phyloP scores from a whole-genome alignment of 2,113 vertebrate species.

The Cairina moschata region DNA sequence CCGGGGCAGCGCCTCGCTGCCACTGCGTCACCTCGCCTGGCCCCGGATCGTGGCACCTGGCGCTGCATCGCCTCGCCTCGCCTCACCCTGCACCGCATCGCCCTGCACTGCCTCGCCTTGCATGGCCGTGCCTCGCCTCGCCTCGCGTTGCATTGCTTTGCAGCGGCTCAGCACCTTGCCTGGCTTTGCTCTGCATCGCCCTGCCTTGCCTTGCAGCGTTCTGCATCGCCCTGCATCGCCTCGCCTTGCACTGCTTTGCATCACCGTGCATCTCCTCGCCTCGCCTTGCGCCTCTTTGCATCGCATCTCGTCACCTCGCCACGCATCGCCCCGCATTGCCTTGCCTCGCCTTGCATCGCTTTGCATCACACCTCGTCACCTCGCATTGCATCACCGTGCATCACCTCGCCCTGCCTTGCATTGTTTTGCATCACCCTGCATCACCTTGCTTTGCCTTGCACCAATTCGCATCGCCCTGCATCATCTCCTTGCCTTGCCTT shows the following conservation, averaged over 20 bases:
- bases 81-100: not conserved
- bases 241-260: not conserved
- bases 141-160: fast-evolving
- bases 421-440: not conserved
- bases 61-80: not conserved
- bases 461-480: too few species aligned
- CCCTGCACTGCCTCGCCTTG: not conserved
- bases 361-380: not conserved
- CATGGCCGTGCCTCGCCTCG: fast-evolving
- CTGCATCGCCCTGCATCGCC: not conserved
- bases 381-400: fast-evolving
- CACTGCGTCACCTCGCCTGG: not conserved
- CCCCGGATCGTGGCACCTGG: not conserved
- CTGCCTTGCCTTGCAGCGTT: not conserved
- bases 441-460: fast-evolving
- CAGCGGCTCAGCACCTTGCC: too few species aligned
- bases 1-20: not conserved
- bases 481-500: fast-evolving
- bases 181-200: too few species aligned
- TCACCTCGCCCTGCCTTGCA: fast-evolving
- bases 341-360: not conserved
- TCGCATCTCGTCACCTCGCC: not conserved
- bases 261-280: too few species aligned
- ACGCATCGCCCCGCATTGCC: too few species aligned
- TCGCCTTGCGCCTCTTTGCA: too few species aligned